phyloP scores from a whole-genome alignment of 2,113 vertebrate genomes.

The Anolis sagrei region DNA sequence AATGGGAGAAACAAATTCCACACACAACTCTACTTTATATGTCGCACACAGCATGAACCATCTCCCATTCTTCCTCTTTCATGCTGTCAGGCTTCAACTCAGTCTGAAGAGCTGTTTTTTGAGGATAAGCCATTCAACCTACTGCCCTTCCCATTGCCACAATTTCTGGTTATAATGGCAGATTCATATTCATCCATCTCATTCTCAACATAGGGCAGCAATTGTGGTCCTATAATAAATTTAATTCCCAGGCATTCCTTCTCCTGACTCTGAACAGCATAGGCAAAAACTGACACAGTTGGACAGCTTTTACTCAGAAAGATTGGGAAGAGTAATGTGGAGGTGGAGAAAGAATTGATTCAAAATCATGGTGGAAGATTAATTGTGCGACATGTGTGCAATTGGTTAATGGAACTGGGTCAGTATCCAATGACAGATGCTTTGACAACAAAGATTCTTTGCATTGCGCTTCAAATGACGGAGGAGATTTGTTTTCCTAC shows the following conservation, averaged over 20 bases:
- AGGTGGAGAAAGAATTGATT: conserved; percentile 63
- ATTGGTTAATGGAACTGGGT: conserved; percentile 76
- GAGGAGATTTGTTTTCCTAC: neutral
- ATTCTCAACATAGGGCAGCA: neutral
- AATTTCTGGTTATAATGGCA: too few species aligned
- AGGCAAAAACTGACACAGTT: conserved; percentile 59
- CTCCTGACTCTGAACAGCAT: conserved; percentile 48
- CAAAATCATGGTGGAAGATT: conserved; percentile 71
- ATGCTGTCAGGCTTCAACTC: too few species aligned
- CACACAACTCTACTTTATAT: too few species aligned
- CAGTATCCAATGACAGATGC: conserved; percentile 67
- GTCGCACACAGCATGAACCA: too few species aligned
- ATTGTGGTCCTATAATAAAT: conserved; percentile 55
- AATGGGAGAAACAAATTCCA: too few species aligned
- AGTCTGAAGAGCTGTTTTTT: too few species aligned
- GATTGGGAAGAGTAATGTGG: conserved; percentile 66
- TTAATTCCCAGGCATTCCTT: conserved; percentile 61
- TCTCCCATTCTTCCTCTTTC: too few species aligned
- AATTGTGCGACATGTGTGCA: conserved; percentile 74
- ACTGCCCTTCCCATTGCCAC: too few species aligned
- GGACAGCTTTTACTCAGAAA: conserved; percentile 54
- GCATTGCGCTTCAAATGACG: neutral
- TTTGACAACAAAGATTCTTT: conserved; percentile 66
- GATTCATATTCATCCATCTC: too few species aligned
- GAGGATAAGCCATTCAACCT: too few species aligned